Base-by-base conservation (phyloP, 2,888 invertebrate species). In the Ramazzottius varieornatus region DNA sequence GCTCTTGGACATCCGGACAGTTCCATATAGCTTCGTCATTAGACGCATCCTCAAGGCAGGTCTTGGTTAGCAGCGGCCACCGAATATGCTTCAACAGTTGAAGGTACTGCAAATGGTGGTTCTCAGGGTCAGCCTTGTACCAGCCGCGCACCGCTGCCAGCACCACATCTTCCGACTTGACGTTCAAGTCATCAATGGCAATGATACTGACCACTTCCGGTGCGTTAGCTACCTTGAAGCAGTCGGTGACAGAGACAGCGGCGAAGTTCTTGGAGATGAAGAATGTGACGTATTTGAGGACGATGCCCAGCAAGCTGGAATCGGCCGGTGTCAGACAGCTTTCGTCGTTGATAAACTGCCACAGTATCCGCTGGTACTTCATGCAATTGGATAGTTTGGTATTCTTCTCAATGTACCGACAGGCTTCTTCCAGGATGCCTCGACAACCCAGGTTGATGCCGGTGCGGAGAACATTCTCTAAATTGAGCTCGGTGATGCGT, bases 261-360 rank as follows among this genome's bases (percentile, higher is more conserved):
- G 54, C 4, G 54, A 54, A 54, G 54, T 54, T 54, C 24, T 54
- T 54, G 54, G 54, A 54, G 20, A 54, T 54, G 54, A 54, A 54
- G 24, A 54, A 54, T 8, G 29, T 54, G n/a, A 54, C 54, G 29
- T 54, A 54, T 29, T 54, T 54, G 4, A 54, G 54, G n/a, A 54
- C 54, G 16, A 54, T 24, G 29, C 54, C 54, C 54, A 54, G 54
- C 8, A 54, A 8, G 54, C 29, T 54, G 54, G 54, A 8, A 54
- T 54, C 54, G 20, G n/a, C 29, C n/a, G 54, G 54, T n/a, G 54
- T 29, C 54, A 54, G 54, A 29, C 54, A 54, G 4, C 16, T 29
- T 8, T 54, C 54, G 54, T 54, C 54, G 24, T 54, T 54, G 54
- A 54, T 54, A 4, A 54, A 54, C 54, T 54, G 54, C 54, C 54